Base-by-base conservation (phyloP, 1,140 invertebrate species). In the Anagrus nilaparvatae region DNA sequence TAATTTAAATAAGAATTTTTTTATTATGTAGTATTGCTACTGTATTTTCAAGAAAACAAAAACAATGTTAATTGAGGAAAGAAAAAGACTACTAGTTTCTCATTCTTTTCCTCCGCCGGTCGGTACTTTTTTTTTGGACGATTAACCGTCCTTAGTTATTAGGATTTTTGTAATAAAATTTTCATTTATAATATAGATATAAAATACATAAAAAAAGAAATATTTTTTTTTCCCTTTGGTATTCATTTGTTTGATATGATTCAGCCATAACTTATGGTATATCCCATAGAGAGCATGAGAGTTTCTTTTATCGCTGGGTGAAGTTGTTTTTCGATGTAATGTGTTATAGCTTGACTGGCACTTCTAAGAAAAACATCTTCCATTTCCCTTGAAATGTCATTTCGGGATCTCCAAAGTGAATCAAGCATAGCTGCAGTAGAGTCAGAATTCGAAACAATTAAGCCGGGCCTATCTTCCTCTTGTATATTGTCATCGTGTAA, bases 271-370 rank as follows among this genome's bases (percentile, higher is more conserved):
- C 83, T 87, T 45, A 87, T 75, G 2, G 83, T 85, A 53, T 87
- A 88, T 10, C 84, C 84, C 78, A 88, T 81, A 54, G 84, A 84
- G 44, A 79, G 69, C 83, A 87, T 86, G 12, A 87, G 63, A 3
- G 84, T 85, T 52, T 88, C 84, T 59, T 84, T 85, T 27, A 88
- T 83, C 18, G 83, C 83, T 12, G 83, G 81, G 58, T 88, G 81
- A 17, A 87, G 60, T 52, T 85, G 79, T 51, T 77, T 79, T 55
- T 88, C 83, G 75, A 88, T 84, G 51, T 87, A 87, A 20, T 77
- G 81, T 0, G 82, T 86, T 18, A 88, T 56, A n/a, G 85, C 69
- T 5, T 82, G 79, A 40, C 82, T 74, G 17, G 86, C 82, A 10
- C 82, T 81, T 58, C 79, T 78, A 0, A 85, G 71, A 54, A 87